Conservation (phyloP, 2,888 invertebrate species). For the Blastobasis adustella region DNA sequence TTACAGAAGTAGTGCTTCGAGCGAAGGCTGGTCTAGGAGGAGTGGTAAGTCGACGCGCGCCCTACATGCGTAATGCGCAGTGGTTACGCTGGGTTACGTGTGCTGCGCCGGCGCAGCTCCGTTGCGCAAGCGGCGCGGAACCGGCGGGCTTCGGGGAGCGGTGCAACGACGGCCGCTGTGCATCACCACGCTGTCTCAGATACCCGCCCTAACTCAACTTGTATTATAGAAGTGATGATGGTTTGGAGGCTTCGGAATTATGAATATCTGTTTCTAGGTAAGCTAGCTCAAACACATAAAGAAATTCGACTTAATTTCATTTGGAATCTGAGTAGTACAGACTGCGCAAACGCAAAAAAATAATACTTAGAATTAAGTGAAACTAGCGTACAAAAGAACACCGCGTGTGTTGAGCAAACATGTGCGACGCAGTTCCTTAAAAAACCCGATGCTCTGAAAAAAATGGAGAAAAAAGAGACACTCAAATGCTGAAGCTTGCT, state of each 20-base stretch:
- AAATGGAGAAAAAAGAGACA: conserved; percentile 53
- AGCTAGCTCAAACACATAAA: too few species aligned
- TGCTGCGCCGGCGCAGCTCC: conserved; percentile 30
- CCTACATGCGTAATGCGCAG: conserved; percentile 63
- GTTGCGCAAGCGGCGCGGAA: conserved; percentile 63
- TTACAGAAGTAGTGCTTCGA: conserved; percentile 1
- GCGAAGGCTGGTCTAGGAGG: too few species aligned
- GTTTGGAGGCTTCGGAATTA: too few species aligned
- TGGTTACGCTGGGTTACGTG: conserved; percentile 65
- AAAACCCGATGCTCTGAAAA: conserved; percentile 58
- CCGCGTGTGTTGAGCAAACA: conserved; percentile 65
- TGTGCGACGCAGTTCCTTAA: conserved; percentile 68
- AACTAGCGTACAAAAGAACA: conserved; percentile 35
- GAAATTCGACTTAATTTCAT: too few species aligned
- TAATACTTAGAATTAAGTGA: conserved; percentile 12
- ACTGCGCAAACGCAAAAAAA: conserved; percentile 29
- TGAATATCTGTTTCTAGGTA: too few species aligned
- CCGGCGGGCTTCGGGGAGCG: conserved; percentile 24
- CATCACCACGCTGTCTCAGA: too few species aligned
- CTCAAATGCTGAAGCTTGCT: conserved; percentile 63
- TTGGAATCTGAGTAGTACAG: too few species aligned
- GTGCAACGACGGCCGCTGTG: conserved; percentile 22
- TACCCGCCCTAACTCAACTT: too few species aligned
- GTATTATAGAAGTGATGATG: too few species aligned
- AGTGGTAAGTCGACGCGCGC: conserved; percentile 26